Evolutionary conservation across 1,140 invertebrate genomes (phyloP).

Genomic region (Tachypleus tridentatus): DNA sequence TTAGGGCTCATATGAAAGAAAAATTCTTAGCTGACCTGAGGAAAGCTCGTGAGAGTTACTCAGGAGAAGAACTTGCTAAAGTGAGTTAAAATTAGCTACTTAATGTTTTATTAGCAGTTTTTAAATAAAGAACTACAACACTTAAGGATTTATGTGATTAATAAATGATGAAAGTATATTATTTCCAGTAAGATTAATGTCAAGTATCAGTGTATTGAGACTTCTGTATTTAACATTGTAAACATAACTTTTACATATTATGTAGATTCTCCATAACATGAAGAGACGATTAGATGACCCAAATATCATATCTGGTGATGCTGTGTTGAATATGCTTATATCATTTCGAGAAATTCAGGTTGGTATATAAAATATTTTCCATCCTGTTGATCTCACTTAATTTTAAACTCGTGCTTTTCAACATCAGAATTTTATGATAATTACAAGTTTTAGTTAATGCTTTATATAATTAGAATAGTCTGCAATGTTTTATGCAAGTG

Average conservation of each 20-base stretch:
- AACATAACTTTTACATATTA: constrained; percentile 1
- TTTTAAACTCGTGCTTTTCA: too few relatives aligned
- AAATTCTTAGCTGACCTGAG: constrained; percentile 91
- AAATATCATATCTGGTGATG: constrained; percentile 86
- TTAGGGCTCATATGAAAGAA: constrained; percentile 90
- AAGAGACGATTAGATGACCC: constrained; percentile 89
- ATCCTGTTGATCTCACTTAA: not conserved
- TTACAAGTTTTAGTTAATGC: too few relatives aligned
- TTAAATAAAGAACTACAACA: not conserved
- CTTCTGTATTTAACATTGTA: not conserved
- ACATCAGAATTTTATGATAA: too few relatives aligned
- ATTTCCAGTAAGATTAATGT: not conserved
- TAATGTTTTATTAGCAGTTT: not conserved
- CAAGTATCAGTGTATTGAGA: not conserved
- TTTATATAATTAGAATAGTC: too few relatives aligned
- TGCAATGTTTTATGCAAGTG: too few relatives aligned
- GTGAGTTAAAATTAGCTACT: constrained; percentile 30
- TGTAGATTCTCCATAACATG: constrained; percentile 60
- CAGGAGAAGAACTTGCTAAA: constrained; percentile 70
- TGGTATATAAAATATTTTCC: constrained; percentile 14
- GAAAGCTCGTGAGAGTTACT: constrained; percentile 77
- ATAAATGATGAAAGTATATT: not conserved
- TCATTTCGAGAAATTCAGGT: constrained; percentile 83
- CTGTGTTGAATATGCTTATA: constrained; percentile 81
- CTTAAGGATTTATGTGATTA: not conserved